These are phyloP conservation scores for Leptura quadrifasciata DNA, from an alignment of 2,888 invertebrate species.

Conservation along the genomic window DNA sequence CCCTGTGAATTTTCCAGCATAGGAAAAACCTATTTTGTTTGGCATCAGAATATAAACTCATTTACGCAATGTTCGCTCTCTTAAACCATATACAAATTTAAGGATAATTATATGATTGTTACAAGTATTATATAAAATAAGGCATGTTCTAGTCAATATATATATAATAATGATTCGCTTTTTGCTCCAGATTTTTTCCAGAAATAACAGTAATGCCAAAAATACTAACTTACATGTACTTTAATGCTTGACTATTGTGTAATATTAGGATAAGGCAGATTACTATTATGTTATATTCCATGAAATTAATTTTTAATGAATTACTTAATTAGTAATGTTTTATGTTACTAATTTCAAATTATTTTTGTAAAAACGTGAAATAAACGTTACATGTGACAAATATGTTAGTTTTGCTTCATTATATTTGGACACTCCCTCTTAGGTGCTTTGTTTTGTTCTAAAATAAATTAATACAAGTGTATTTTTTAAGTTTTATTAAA, in stretches of 20 bases:
- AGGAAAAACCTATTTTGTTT: not conserved
- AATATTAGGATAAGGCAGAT: not conserved
- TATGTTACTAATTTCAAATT: not conserved
- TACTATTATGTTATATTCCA: not conserved
- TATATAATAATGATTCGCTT: not conserved
- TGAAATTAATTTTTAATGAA: not conserved
- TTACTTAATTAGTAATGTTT: not conserved
- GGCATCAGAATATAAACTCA: not conserved
- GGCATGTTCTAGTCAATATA: slow-evolving; percentile 33
- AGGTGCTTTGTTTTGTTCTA: no score
- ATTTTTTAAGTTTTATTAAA: no score
- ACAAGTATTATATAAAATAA: slow-evolving; percentile 33
- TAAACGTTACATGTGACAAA: not conserved
- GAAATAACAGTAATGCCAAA: not conserved
- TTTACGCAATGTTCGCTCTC: slow-evolving; percentile 9
- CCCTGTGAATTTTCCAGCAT: not conserved
- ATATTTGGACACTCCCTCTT: no score
- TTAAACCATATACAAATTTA: not conserved
- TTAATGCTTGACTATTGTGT: not conserved
- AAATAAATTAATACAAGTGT: no score
- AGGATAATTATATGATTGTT: not conserved
- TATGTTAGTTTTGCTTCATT: not conserved
- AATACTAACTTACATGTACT: not conserved
- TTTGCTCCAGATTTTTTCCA: slow-evolving; percentile 11
- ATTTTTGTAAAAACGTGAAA: not conserved